Percentiles rank a stretch among this genome's conserved stretches.
These are phyloP conservation scores for Lepus timidus DNA, from an alignment of 2,113 vertebrate genomes.

Conservation along the genomic window DNA sequence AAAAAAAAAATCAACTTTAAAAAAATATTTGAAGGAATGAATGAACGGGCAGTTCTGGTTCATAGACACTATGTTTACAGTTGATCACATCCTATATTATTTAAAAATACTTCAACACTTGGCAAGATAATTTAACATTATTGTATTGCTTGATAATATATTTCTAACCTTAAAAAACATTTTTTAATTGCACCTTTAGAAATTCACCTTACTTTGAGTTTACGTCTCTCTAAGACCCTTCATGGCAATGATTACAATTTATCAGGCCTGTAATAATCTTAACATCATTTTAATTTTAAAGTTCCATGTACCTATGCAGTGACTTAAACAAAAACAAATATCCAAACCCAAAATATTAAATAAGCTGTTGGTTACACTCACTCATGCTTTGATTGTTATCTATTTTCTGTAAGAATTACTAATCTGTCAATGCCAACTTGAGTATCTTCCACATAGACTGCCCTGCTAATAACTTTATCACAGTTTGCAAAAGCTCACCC, in stretches of 20 bases:
- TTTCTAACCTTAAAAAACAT: background rate
- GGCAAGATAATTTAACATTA: background rate
- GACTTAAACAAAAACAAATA: conserved; percentile 36
- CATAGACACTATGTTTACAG: background rate
- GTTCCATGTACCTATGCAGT: background rate
- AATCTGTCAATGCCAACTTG: background rate
- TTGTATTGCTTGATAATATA: background rate
- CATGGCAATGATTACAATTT: background rate
- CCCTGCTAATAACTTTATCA: conserved; percentile 44
- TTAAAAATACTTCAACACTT: conserved; percentile 29
- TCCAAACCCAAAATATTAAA: conserved; percentile 44
- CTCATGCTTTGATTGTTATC: conserved; percentile 54
- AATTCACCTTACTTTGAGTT: conserved; percentile 58
- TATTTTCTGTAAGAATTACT: conserved; percentile 61
- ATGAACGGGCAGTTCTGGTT: background rate
- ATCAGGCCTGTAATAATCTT: conserved; percentile 10
- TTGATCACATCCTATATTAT: background rate
- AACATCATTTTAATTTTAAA: conserved; percentile 33
- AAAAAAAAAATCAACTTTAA: too few species aligned
- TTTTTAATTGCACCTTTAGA: background rate
- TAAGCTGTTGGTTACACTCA: conserved; percentile 51
- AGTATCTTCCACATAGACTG: conserved; percentile 36
- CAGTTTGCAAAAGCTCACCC: conserved; percentile 69
- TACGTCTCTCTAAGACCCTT: background rate
- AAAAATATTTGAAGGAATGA: background rate